Percentiles rank a stretch among this genome's conserved stretches.
Conservation (phyloP, 1,140 invertebrate species). For the Heterodera schachtii region DNA sequence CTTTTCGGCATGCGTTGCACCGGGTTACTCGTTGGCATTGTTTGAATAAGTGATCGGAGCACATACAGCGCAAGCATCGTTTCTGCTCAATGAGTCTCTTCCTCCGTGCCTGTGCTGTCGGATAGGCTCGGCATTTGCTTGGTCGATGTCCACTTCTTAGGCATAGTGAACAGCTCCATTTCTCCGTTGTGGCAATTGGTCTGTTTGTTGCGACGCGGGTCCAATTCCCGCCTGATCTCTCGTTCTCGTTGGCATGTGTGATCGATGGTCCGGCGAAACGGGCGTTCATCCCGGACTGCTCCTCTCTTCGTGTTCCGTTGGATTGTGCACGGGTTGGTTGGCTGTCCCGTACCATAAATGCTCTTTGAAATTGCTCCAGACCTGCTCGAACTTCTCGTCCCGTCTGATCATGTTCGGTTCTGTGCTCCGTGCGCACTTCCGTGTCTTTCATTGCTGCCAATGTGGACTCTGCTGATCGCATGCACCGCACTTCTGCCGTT, state of each 20-base stretch:
- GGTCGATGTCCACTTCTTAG: background rate
- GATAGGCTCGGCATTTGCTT: slow-evolving; percentile 10
- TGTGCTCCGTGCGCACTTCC: background rate
- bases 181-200: too few species aligned
- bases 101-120: slow-evolving; percentile 7
- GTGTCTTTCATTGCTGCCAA: background rate
- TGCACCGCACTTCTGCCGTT: background rate
- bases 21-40: background rate
- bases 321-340: background rate
- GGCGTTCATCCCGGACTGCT: background rate
- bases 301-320: background rate
- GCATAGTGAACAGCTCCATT: background rate
- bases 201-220: too few species aligned
- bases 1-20: slow-evolving; percentile 5
- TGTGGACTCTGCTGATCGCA: background rate
- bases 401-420: background rate
- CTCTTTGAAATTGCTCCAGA: background rate
- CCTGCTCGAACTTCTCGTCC: background rate
- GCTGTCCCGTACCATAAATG: background rate
- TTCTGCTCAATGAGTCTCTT: slow-evolving; percentile 16
- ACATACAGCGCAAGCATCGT: slow-evolving; percentile 17
- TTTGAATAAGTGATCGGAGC: background rate
- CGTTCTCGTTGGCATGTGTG: background rate
- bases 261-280: too few species aligned
- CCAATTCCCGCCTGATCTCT: background rate